Evolutionary conservation across 2,113 vertebrate genomes (phyloP).

Genomic region (Malurus elegans): DNA sequence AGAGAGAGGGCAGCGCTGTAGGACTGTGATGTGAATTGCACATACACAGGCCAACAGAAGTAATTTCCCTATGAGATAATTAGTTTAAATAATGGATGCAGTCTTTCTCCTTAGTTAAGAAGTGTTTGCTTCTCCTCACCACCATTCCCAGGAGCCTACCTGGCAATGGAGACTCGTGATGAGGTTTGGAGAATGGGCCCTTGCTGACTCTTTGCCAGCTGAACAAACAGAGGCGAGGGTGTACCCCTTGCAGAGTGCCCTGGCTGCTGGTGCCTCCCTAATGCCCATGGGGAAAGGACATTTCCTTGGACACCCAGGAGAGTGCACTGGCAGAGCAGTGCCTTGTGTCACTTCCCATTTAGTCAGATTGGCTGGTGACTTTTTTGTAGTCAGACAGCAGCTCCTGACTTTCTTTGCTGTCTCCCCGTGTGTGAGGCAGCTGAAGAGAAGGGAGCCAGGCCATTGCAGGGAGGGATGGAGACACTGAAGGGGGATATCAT

Average conservation of each 20-base stretch:
- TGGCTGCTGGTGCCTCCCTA: not conserved
- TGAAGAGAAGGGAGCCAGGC: not conserved
- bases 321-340: not conserved
- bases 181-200: not conserved
- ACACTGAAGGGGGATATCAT: not conserved
- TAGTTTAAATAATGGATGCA: conserved; percentile 39
- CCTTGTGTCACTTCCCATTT: not conserved
- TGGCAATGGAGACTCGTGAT: accelerated
- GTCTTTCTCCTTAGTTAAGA: not conserved
- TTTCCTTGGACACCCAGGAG: not conserved
- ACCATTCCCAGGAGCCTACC: not conserved
- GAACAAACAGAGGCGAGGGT: not conserved
- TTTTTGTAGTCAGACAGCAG: not conserved
- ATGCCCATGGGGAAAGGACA: not conserved
- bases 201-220: not conserved
- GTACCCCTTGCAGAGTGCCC: not conserved
- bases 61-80: conserved; percentile 30
- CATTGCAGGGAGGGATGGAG: not conserved
- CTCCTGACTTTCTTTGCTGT: not conserved
- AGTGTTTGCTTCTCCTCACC: not conserved
- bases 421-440: not conserved
- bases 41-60: not conserved
- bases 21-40: not conserved
- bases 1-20: not conserved
- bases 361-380: not conserved